Percentiles rank a stretch among this genome's conserved stretches.
Evolutionary conservation across 1,140 invertebrate genomes (phyloP).

Genomic region (Anoplolepis gracilipes): DNA sequence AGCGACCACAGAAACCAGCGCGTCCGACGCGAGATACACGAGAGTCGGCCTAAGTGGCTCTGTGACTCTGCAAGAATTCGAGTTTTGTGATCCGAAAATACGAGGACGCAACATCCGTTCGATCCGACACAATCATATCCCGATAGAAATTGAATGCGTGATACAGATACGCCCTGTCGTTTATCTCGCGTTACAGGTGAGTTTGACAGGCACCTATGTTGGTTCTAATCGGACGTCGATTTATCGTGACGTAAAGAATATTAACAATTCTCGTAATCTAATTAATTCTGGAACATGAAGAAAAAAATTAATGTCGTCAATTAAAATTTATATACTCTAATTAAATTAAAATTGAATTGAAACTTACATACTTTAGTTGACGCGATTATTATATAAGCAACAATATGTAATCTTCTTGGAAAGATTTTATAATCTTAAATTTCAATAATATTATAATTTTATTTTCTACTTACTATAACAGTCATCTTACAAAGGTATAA

Average conservation of each 20-base stretch:
- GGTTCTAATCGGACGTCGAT: background rate
- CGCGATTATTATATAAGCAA: too few relatives aligned
- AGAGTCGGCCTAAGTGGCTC: slow-evolving; percentile 73
- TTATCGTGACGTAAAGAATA: slow-evolving; percentile 6
- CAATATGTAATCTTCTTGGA: too few relatives aligned
- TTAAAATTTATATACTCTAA: too few relatives aligned
- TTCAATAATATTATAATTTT: too few relatives aligned
- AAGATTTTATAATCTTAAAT: too few relatives aligned
- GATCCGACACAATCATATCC: background rate
- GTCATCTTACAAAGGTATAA: too few relatives aligned
- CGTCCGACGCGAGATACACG: background rate
- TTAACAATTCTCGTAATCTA: slow-evolving; percentile 13
- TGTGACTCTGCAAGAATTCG: slow-evolving; percentile 82
- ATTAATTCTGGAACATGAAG: background rate
- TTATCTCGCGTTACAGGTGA: background rate
- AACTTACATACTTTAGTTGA: too few relatives aligned
- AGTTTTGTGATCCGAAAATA: slow-evolving; percentile 74
- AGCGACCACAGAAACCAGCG: slow-evolving; percentile 52
- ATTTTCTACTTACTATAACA: too few relatives aligned
- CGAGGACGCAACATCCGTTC: background rate
- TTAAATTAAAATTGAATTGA: too few relatives aligned
- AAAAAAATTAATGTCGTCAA: too few relatives aligned
- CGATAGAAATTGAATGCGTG: slow-evolving; percentile 14
- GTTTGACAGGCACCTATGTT: background rate
- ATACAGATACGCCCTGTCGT: background rate